Evolutionary conservation across 2,888 invertebrate genomes (phyloP).

Genomic region (Euzophera pinguis): DNA sequence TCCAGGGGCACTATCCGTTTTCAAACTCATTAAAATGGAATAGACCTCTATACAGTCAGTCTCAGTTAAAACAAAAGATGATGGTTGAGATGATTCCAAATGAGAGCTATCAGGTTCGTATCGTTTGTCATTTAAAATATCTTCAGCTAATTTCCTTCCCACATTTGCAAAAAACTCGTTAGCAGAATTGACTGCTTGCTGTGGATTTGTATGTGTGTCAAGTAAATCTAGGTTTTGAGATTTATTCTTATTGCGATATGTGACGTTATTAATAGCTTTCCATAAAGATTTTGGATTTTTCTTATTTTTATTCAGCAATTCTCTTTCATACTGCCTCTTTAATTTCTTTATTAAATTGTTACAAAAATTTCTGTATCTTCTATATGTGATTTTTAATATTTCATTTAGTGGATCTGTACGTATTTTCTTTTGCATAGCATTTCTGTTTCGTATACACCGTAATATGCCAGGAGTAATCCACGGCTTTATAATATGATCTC

Average conservation of each 20-base stretch:
- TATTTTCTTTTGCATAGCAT: slow-evolving; percentile 11
- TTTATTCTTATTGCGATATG: not conserved
- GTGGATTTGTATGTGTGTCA: not conserved
- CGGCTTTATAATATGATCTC: not conserved
- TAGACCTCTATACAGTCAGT: not conserved
- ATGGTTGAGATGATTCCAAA: not conserved
- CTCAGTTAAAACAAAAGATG: not conserved
- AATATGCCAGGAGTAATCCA: slow-evolving; percentile 12
- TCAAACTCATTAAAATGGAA: not conserved
- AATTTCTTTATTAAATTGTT: slow-evolving; percentile 18
- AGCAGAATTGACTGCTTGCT: not conserved
- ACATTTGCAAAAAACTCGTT: slow-evolving; percentile 5
- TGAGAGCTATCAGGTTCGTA: not conserved
- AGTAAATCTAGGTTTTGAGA: not conserved
- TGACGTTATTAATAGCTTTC: not conserved
- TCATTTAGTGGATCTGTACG: not conserved
- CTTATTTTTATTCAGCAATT: not conserved
- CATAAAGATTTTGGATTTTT: not conserved
- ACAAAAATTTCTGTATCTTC: slow-evolving; percentile 16
- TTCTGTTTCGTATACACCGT: slow-evolving; percentile 11
- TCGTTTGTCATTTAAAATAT: not conserved
- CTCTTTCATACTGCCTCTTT: slow-evolving; percentile 16
- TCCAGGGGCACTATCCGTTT: slow-evolving; percentile 7
- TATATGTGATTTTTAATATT: slow-evolving; percentile 10
- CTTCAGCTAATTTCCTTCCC: slow-evolving; percentile 2